Percentiles rank a stretch among this genome's conserved stretches.
Conservation (phyloP, 2,888 invertebrate genomes). For the Stenchaetothrips biformis region DNA sequence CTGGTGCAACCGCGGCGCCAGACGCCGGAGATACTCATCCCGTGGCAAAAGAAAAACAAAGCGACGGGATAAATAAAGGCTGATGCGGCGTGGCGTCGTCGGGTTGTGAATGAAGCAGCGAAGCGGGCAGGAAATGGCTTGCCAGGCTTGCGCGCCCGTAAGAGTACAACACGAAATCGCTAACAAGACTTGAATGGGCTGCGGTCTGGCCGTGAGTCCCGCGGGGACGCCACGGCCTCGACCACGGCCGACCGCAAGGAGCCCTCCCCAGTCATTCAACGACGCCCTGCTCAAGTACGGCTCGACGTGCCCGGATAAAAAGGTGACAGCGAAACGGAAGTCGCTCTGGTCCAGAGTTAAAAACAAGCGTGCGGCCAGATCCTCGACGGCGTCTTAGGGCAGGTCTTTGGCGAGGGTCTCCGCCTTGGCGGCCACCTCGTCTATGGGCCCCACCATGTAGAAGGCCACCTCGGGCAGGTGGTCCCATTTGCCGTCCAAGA, state of each 20-base stretch:
- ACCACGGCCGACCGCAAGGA: neutral
- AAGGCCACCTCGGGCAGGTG: slow-evolving; percentile 97
- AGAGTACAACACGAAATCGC: slow-evolving; percentile 11
- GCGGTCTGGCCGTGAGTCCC: neutral
- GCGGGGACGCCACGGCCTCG: too few species aligned
- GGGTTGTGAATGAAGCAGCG: slow-evolving; percentile 13
- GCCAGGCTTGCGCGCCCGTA: neutral
- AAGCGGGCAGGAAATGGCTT: slow-evolving; percentile 7
- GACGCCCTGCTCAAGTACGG: neutral
- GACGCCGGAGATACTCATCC: too few species aligned
- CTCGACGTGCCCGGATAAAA: neutral
- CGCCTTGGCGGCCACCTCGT: slow-evolving; percentile 86
- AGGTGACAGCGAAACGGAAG: neutral
- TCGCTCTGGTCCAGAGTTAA: neutral
- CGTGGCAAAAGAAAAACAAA: too few species aligned
- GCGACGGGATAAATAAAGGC: too few species aligned
- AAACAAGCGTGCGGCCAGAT: neutral
- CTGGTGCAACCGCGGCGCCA: too few species aligned
- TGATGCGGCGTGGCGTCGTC: neutral
- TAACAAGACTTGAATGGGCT: slow-evolving; percentile 24
- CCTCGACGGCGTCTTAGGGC: neutral
- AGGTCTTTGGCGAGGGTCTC: slow-evolving; percentile 57
- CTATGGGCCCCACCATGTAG: slow-evolving; percentile 98
- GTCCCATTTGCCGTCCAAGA: slow-evolving; percentile 85
- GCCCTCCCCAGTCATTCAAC: neutral